Base-by-base conservation (phyloP, 2,888 invertebrate species). In the Tipula helvola region DNA sequence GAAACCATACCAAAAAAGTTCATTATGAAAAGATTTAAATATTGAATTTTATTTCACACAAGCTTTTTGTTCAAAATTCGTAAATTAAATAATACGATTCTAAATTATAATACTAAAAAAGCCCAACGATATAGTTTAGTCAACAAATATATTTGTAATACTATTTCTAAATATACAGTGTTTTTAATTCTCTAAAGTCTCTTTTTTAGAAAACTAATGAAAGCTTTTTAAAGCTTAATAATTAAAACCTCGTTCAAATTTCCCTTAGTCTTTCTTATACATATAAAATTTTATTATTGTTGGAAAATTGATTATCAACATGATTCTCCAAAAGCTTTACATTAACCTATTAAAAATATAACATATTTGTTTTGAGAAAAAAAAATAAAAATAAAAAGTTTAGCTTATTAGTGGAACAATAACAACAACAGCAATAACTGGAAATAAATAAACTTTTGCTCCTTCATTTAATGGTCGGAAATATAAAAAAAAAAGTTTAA, bases 391-490 rank as follows among this genome's bases (percentile, higher is more conserved):
- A 7, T 18, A 52, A 71, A 71, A 71, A 71, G 28, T 71, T 71
- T 71, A 10, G 28, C 28, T 71, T 71, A 71, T 28, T 28, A 71
- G 28, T 71, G 71, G 28, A 71, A 28, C 71, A 71, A 71, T 12
- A 71, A 71, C 2, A 71, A 71, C 10, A 71, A 71, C 10, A 71
- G 28, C 18, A 28, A 18, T 28, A 71, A 10, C 5, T 28, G 71
- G 28, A 71, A 71, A 71, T 52, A 52, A 71, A 71, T 71, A 71
- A 71, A 71, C 71, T 71, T 71, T 71, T 71, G 71, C 71, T 71
- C 71, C 71, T 71, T 71, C 71, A 71, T 71, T 71, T 71, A 71
- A 71, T 71, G 71, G 71, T 71, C 71, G 71, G 71, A 71, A 71
- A 71, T 71, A 71, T 71, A 71, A 71, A 71, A 71, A 71, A 71